Evolutionary conservation across 2,888 invertebrate species (phyloP), one percentile per base, ranked within the genome.

Genomic region (Heteropelma amictum): DNA sequence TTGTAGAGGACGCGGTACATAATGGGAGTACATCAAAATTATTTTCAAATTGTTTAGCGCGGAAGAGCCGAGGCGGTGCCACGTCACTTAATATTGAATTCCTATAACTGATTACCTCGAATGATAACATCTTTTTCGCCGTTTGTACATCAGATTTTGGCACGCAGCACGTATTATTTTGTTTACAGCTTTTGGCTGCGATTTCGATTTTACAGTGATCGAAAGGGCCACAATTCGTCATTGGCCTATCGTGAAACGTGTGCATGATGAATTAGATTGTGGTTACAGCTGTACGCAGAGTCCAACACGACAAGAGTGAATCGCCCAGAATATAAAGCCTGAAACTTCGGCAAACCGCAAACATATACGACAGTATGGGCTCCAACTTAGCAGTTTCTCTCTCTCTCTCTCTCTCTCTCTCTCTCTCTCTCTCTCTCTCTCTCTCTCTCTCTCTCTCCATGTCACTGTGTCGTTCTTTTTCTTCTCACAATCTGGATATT

Each of bases 241-340:
- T 67, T 56, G 68, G 49, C 40, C 53, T 23, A 40, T 73, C 49
- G 51, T 12, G 42, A 23, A 40, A 28, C 45, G 14, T n/a, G 6
- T 12, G 38, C 3, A 45, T 65, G 42, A 75, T 67, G 58, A 67
- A 75, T 75, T 53, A 49, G 40, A 30, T 40, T 65, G 63, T 23
- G 65, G 70, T 75, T 60, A 12, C 74, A 75, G 70, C 65, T 75
- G 70, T 56, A 54, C 51, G 17, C 30, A 30, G 68, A 70, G 42
- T 69, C 30, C 30, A 40, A 28, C 26, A 23, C 47, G 53, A 40
- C 64, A 60, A 65, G 64, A 65, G 69, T 69, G 63, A 64, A 60
- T 69, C 38, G 53, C 19, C 8, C 23, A 65, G 45, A 45, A 58
- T 65, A 54, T 70, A 21, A 30, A 70, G 64, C 49, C 63, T 63